A percentile compares a stretch with the other conserved stretches of the same genome.
Evolutionary conservation across 2,797 vertebrate species (phyloP).

Genomic region (Anguilla megastoma): DNA sequence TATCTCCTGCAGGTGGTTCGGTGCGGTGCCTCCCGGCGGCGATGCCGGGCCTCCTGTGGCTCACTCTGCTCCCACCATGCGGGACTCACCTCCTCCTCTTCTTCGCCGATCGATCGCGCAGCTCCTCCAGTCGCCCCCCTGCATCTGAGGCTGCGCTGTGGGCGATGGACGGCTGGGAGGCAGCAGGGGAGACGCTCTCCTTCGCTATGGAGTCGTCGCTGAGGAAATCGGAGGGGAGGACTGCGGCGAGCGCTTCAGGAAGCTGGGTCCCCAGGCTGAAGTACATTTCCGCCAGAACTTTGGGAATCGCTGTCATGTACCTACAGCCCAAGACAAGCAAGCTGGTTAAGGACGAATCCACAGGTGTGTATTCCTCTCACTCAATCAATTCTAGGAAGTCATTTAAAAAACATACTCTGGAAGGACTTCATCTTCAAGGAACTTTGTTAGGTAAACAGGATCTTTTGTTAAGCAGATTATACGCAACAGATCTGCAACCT

Average conservation of each 20-base stretch:
- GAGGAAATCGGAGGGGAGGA: slow-evolving; percentile 89
- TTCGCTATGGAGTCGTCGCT: slow-evolving; percentile 86
- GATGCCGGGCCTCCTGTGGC: neutral
- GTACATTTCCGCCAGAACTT: slow-evolving; percentile 84
- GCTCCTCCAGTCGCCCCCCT: slow-evolving; percentile 78
- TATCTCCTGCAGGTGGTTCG: neutral
- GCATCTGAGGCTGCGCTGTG: slow-evolving; percentile 50
- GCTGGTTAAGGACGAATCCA: neutral
- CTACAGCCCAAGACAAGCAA: slow-evolving; percentile 60
- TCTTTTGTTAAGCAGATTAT: slow-evolving; percentile 88
- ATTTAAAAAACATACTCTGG: slow-evolving; percentile 72
- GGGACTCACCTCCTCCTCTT: slow-evolving; percentile 81
- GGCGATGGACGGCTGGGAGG: slow-evolving; percentile 63
- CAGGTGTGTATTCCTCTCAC: neutral
- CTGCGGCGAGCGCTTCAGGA: slow-evolving; percentile 77
- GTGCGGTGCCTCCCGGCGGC: neutral
- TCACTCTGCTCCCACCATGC: neutral
- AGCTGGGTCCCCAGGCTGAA: slow-evolving; percentile 85
- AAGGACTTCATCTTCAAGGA: slow-evolving; percentile 84
- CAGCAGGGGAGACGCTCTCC: slow-evolving; percentile 76
- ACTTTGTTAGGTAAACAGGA: slow-evolving; percentile 78
- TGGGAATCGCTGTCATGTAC: slow-evolving; percentile 79
- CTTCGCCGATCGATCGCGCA: slow-evolving; percentile 81
- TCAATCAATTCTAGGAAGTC: neutral
- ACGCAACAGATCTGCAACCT: slow-evolving; percentile 87